Conservation (phyloP, 2,113 vertebrate species). For the Aptenodytes forsteri region DNA sequence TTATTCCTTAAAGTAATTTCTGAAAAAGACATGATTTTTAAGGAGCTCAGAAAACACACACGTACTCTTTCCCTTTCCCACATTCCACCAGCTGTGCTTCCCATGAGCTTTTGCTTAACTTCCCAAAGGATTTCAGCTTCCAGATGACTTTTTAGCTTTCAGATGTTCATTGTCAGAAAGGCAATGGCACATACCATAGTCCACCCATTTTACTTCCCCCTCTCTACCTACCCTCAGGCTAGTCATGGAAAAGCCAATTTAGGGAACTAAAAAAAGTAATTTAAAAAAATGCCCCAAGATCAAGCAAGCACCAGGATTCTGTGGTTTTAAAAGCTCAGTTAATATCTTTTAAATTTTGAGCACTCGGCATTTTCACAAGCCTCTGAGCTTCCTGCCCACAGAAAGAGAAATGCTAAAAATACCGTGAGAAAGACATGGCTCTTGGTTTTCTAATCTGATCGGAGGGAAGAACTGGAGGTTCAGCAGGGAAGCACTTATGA, state of each 20-base stretch:
- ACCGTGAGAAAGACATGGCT: background rate
- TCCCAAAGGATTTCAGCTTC: background rate
- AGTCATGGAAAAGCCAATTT: background rate
- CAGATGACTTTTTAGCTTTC: background rate
- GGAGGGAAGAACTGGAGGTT: background rate
- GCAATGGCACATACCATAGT: too few relatives aligned
- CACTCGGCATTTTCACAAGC: background rate
- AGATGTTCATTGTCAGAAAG: background rate
- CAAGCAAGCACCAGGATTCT: background rate
- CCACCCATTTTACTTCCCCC: background rate
- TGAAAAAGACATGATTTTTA: background rate
- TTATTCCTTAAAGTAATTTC: background rate
- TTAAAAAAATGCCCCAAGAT: background rate
- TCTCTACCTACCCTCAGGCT: background rate
- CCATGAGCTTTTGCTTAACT: background rate
- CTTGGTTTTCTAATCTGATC: background rate
- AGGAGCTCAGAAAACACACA: background rate
- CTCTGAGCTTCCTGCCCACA: background rate
- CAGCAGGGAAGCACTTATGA: background rate
- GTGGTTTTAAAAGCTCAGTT: background rate
- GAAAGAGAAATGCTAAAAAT: background rate
- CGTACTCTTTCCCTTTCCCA: background rate
- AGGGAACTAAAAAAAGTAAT: background rate
- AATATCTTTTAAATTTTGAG: background rate
- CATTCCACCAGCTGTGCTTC: background rate